Evolutionary conservation across 2,113 vertebrate species (phyloP).

Genomic region (Tetrax tetrax): DNA sequence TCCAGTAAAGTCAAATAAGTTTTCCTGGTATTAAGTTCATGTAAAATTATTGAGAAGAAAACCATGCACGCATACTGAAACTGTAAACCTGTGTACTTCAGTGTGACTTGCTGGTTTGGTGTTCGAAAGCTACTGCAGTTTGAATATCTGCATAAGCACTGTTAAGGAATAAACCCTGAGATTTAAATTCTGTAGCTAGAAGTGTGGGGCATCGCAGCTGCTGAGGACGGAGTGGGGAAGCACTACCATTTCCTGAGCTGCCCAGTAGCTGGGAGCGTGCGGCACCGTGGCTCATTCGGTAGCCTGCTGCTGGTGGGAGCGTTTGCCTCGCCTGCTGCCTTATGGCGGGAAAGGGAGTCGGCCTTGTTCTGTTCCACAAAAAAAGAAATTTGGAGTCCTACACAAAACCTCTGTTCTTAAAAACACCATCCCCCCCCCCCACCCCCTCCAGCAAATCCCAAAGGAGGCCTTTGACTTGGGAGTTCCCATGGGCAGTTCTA

Average conservation of each 20-base stretch:
- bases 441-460: neutral
- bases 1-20: neutral
- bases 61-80: neutral
- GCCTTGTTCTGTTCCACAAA: neutral
- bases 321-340: neutral
- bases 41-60: neutral
- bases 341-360: neutral
- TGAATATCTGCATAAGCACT: neutral
- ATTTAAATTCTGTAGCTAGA: neutral
- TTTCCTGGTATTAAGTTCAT: neutral
- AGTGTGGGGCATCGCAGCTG: neutral
- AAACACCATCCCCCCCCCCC: neutral
- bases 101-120: neutral
- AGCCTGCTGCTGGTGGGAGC: neutral
- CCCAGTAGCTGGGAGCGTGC: neutral
- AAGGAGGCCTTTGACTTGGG: neutral
- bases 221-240: neutral
- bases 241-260: neutral
- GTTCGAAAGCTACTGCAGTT: neutral
- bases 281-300: neutral
- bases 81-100: neutral
- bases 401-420: neutral
- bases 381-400: neutral
- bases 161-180: neutral
- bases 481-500: neutral